phyloP scores from a whole-genome alignment of 2,113 vertebrate genomes.

The Potamarius usumacintae region DNA sequence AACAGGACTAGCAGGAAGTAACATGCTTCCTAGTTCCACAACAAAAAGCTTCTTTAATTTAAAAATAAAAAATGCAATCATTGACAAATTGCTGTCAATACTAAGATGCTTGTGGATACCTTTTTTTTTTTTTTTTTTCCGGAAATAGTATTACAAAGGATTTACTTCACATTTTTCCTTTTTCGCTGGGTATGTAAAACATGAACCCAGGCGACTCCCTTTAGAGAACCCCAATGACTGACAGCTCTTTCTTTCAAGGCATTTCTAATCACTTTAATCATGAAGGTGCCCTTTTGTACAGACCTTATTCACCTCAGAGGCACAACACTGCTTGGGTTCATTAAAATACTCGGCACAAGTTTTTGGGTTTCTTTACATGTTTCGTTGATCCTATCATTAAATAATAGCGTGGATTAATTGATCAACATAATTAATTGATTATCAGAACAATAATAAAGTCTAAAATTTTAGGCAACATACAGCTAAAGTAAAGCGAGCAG shows the following conservation, averaged over 20 bases:
- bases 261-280: constrained; percentile 70
- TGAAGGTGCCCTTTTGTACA: constrained; percentile 66
- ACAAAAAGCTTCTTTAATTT: no score
- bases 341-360: constrained; percentile 41
- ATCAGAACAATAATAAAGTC: constrained; percentile 31
- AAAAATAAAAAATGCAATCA: no score
- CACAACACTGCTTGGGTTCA: constrained; percentile 51
- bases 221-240: constrained; percentile 69
- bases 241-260: constrained; percentile 69
- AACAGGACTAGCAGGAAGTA: no score
- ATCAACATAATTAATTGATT: constrained; percentile 30
- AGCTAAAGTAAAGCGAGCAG: constrained; percentile 21
- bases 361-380: constrained; percentile 30
- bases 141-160: no score
- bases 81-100: no score
- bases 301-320: constrained; percentile 54
- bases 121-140: no score
- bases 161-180: constrained; percentile 64
- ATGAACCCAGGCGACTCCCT: constrained; percentile 72
- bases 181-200: constrained; percentile 72
- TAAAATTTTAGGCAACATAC: constrained; percentile 24
- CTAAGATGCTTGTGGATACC: no score
- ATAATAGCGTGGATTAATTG: constrained; percentile 41
- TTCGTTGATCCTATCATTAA: constrained; percentile 37
- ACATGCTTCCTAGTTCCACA: no score